Evolutionary conservation across 1,140 invertebrate genomes (phyloP).

Genomic region (Rhopalosiphum padi): DNA sequence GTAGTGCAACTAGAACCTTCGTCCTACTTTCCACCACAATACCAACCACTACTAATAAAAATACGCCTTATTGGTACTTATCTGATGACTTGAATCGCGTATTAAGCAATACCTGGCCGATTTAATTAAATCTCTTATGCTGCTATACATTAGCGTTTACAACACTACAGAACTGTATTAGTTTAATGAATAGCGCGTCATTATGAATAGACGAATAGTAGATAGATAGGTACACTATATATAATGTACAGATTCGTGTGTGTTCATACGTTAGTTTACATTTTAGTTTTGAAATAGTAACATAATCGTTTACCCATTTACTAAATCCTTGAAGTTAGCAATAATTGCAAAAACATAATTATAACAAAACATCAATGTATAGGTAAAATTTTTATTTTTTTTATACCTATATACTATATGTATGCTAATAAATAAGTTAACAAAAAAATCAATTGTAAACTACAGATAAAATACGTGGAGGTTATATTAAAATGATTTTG

Average conservation of each 20-base stretch:
- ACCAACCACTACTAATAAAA: slow-evolving; percentile 29
- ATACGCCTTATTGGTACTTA: not conserved
- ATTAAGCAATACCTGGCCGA: not conserved
- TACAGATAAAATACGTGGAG: not conserved
- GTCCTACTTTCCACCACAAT: slow-evolving; percentile 52
- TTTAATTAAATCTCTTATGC: not conserved
- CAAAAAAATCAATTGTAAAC: not conserved
- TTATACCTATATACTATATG: not conserved
- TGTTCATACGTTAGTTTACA: not conserved
- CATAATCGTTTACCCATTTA: not conserved
- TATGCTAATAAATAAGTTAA: not conserved
- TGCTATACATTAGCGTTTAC: not conserved
- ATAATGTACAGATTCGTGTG: not conserved
- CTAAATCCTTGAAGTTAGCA: not conserved
- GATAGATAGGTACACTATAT: too few species aligned
- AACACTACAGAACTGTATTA: not conserved
- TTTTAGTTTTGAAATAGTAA: not conserved
- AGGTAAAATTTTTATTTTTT: not conserved
- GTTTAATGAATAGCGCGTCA: not conserved
- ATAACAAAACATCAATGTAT: not conserved
- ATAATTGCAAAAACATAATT: not conserved
- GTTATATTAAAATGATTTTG: not conserved
- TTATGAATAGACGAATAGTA: not conserved
- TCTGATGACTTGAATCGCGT: not conserved
- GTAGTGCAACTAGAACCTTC: not conserved